These are phyloP conservation scores for Nemoura dubitans DNA, from an alignment of 2,888 invertebrate genomes.

Conservation along the genomic window DNA sequence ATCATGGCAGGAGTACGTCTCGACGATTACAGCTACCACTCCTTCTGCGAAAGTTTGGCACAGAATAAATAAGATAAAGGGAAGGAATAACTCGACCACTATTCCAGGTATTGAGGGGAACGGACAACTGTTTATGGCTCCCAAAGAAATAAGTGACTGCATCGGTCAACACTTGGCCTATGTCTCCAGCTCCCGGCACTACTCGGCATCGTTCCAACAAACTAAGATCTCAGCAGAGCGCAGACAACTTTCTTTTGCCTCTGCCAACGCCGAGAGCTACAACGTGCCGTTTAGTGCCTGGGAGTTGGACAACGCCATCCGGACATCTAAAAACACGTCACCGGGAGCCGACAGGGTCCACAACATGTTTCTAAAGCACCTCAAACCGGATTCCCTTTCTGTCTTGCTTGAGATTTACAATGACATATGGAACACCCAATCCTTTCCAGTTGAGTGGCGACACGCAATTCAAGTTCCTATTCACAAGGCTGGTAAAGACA, in stretches of 20 bases:
- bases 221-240: constrained; percentile 21
- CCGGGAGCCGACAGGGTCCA: constrained; percentile 41
- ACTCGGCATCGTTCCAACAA: constrained; percentile 24
- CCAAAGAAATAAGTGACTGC: background rate
- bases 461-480: constrained; percentile 27
- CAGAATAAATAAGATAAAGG: constrained; percentile 33
- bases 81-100: constrained; percentile 9
- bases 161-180: constrained; percentile 18
- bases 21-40: background rate
- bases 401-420: constrained; percentile 24
- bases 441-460: constrained; percentile 40
- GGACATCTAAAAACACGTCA: constrained; percentile 30
- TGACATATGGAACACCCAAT: background rate
- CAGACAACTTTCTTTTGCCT: constrained; percentile 15
- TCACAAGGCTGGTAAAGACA: constrained; percentile 34
- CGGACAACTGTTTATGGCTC: background rate
- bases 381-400: background rate
- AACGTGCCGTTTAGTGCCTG: constrained; percentile 28
- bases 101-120: background rate
- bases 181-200: constrained; percentile 30
- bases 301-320: constrained; percentile 28
- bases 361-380: constrained; percentile 26
- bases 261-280: constrained; percentile 27
- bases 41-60: constrained; percentile 23
- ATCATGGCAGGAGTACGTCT: constrained; percentile 32